A percentile compares a stretch with the other conserved stretches of the same genome.
Evolutionary conservation across 2,113 vertebrate species (phyloP).

Genomic region (Oceanodroma tethys): DNA sequence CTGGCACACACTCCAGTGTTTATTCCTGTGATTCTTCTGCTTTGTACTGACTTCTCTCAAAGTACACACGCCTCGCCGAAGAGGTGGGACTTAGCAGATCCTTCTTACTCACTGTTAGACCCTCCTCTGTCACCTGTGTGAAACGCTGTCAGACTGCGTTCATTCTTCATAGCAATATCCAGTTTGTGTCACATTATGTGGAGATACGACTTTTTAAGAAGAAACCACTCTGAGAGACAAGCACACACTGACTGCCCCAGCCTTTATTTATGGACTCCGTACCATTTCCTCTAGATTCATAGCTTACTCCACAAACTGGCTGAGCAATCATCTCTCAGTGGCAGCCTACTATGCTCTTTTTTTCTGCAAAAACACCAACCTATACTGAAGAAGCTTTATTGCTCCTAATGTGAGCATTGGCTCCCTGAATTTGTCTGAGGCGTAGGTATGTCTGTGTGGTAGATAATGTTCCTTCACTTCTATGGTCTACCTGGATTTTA

Average conservation of each 20-base stretch:
- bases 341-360: background rate
- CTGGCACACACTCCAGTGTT: rapidly evolving
- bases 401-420: background rate
- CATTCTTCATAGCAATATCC: background rate
- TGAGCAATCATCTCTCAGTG: background rate
- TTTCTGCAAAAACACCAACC: background rate
- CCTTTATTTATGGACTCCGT: background rate
- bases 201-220: background rate
- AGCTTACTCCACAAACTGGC: background rate
- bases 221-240: background rate
- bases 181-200: background rate
- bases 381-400: background rate
- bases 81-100: background rate
- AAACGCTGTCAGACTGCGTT: background rate
- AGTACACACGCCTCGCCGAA: background rate
- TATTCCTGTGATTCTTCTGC: background rate
- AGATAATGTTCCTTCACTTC: background rate
- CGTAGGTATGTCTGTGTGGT: background rate
- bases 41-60: background rate
- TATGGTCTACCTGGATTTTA: no score
- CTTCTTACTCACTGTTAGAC: background rate
- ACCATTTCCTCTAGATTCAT: background rate
- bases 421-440: background rate
- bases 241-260: background rate
- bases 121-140: background rate